Percentiles rank a stretch among this genome's conserved stretches.
Evolutionary conservation across 2,797 vertebrate species (phyloP).

Genomic region (Clarias laeviceps): DNA sequence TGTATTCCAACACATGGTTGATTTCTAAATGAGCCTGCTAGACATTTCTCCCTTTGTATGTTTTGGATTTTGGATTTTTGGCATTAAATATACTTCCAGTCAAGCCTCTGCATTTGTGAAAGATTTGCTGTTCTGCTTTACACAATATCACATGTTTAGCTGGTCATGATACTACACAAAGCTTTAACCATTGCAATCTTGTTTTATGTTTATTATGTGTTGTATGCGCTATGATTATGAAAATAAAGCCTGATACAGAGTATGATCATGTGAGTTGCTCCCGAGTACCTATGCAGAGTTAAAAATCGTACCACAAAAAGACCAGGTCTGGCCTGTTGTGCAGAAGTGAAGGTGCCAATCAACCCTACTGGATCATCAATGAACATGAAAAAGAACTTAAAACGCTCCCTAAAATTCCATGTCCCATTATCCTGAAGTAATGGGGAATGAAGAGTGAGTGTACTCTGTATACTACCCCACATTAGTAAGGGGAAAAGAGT

Average conservation of each 20-base stretch:
- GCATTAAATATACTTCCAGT: background rate
- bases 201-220: background rate
- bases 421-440: slow-evolving; percentile 22
- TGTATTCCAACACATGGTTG: no score
- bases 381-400: background rate
- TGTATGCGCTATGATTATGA: background rate
- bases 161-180: background rate
- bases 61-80: background rate
- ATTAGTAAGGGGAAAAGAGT: slow-evolving; percentile 31
- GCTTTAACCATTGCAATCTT: background rate
- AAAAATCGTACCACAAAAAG: slow-evolving; percentile 34
- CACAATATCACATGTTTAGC: background rate
- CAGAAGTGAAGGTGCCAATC: slow-evolving; percentile 18
- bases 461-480: slow-evolving; percentile 4
- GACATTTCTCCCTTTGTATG: background rate
- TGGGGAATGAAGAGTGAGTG: slow-evolving; percentile 19
- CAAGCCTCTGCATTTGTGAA: background rate
- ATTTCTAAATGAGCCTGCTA: background rate
- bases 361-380: background rate
- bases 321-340: slow-evolving; percentile 7
- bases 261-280: background rate
- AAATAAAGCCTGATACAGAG: no score
- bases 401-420: slow-evolving; percentile 15
- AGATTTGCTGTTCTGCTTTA: background rate
- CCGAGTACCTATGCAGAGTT: slow-evolving; percentile 36